These are phyloP conservation scores for Hemicordylus capensis DNA, from an alignment of 2,113 vertebrate genomes.

Conservation along the genomic window DNA sequence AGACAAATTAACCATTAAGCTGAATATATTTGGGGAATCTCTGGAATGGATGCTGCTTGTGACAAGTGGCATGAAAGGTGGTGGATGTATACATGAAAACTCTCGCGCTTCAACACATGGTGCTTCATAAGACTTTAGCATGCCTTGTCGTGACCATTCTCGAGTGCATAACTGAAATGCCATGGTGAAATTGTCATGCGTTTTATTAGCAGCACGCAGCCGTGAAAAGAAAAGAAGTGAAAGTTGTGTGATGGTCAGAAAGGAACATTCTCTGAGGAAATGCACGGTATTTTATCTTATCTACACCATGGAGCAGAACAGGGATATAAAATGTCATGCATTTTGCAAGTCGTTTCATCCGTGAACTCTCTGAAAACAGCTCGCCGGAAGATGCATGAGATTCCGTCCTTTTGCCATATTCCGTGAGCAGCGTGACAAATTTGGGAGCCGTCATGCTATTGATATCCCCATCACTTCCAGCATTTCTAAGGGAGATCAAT, in stretches of 20 bases:
- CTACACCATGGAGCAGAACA: conserved; percentile 71
- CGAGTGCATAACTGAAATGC: not conserved
- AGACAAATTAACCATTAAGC: not conserved
- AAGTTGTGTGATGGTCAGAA: conserved; percentile 41
- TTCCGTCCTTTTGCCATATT: conserved; percentile 82
- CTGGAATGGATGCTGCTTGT: not conserved
- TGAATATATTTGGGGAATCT: not conserved
- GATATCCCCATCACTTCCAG: not conserved
- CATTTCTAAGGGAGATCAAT: not conserved
- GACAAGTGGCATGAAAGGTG: conserved; percentile 10
- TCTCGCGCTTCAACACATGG: too few relatives aligned
- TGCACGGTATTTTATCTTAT: conserved; percentile 79
- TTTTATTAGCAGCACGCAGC: conserved; percentile 40
- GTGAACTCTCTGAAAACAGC: conserved; percentile 58
- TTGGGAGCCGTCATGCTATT: not conserved
- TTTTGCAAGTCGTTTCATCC: conserved; percentile 76
- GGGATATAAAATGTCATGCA: conserved; percentile 82
- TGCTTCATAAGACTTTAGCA: conserved; percentile 20
- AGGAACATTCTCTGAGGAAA: conserved; percentile 50
- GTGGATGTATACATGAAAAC: conserved; percentile 15
- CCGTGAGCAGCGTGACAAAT: conserved; percentile 25
- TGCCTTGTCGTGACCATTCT: not conserved
- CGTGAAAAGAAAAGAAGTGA: conserved; percentile 51
- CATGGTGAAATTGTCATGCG: conserved; percentile 38
- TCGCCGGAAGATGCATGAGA: conserved; percentile 81